Percentiles rank a stretch among this genome's conserved stretches.
Conservation (phyloP, 1,140 invertebrate species). For the Metaphire vulgaris region DNA sequence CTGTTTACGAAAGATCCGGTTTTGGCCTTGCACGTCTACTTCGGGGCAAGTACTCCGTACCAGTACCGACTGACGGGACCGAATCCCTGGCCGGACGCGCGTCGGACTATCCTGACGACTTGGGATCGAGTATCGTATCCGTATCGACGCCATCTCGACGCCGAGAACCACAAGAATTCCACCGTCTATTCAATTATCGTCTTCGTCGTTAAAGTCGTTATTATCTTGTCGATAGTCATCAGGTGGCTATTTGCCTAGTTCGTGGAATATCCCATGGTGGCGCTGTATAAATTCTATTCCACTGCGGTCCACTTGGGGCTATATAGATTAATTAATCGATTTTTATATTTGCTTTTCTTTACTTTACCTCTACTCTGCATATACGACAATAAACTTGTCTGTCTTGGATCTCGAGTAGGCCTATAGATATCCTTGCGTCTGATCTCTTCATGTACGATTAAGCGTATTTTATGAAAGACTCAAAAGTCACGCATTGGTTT, state of each 20-base stretch:
- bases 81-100: constrained; percentile 40
- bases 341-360: too few relatives aligned
- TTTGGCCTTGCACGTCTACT: constrained; percentile 43
- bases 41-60: constrained; percentile 53
- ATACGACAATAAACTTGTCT: too few relatives aligned
- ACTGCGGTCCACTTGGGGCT: too few relatives aligned
- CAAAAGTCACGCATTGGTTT: too few relatives aligned
- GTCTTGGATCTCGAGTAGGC: too few relatives aligned
- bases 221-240: neutral
- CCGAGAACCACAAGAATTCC: neutral
- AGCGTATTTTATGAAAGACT: too few relatives aligned
- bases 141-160: neutral
- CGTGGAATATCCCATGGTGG: too few relatives aligned
- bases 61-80: constrained; percentile 54
- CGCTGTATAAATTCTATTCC: too few relatives aligned
- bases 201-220: neutral
- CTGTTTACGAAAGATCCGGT: constrained; percentile 39
- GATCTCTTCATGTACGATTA: too few relatives aligned
- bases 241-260: neutral
- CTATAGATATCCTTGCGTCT: too few relatives aligned
- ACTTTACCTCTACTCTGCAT: too few relatives aligned
- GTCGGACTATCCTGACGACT: neutral
- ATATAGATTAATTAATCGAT: too few relatives aligned
- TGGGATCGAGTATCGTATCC: neutral
- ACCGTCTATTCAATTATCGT: neutral